Evolutionary conservation across 2,113 vertebrate genomes (phyloP).

Genomic region (Cisticola juncidis): DNA sequence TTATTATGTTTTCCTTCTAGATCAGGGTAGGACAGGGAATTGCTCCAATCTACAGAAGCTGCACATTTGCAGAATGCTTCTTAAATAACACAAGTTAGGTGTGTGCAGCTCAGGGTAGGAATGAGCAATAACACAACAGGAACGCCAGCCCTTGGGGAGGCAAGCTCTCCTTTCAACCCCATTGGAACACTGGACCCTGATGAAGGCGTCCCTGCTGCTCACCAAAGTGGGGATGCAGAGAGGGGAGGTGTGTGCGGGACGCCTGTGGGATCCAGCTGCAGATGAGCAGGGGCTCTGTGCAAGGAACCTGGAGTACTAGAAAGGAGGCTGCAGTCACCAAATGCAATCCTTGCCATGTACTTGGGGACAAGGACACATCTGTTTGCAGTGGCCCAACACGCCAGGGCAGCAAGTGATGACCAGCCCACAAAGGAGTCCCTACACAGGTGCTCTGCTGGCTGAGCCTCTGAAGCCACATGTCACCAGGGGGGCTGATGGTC

Average conservation of each 20-base stretch:
- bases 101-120: neutral
- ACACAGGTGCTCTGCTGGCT: neutral
- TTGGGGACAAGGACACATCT: neutral
- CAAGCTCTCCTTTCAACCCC: neutral
- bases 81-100: neutral
- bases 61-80: neutral
- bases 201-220: fast-evolving
- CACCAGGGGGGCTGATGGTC: neutral
- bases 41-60: neutral
- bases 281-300: neutral
- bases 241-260: fast-evolving
- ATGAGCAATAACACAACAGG: neutral
- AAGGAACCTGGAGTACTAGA: neutral
- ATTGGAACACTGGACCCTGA: fast-evolving
- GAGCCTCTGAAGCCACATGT: neutral
- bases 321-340: neutral
- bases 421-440: neutral
- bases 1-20: neutral
- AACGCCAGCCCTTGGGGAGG: neutral
- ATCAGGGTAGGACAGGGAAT: neutral
- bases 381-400: fast-evolving
- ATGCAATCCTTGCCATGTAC: neutral
- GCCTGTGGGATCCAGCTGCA: fast-evolving
- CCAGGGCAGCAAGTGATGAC: fast-evolving
- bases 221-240: fast-evolving